Percentiles rank a stretch among this genome's conserved stretches.
phyloP scores from a whole-genome alignment of 2,888 invertebrate genomes.

The Pseudeuparius sepicola region DNA sequence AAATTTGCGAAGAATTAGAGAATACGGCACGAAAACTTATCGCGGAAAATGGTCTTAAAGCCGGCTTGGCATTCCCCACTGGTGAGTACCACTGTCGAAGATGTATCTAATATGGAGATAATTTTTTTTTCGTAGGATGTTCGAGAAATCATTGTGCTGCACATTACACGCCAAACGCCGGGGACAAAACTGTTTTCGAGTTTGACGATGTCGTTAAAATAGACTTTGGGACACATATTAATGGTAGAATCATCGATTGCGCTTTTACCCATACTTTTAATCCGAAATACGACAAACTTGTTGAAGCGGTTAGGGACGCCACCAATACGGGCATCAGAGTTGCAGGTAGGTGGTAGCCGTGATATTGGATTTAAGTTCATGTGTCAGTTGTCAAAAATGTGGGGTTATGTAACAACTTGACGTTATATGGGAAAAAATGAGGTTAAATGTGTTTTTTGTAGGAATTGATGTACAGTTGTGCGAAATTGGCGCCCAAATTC shows the following conservation, averaged over 20 bases:
- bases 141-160: conserved; percentile 99
- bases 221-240: conserved; percentile 97
- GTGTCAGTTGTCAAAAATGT: too few relatives aligned
- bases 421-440: neutral
- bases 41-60: conserved; percentile 88
- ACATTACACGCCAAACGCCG: conserved; percentile 98
- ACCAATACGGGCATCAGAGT: conserved; percentile 94
- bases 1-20: conserved; percentile 95
- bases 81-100: too few relatives aligned
- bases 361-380: too few relatives aligned
- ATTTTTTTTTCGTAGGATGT: conserved; percentile 15
- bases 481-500: conserved; percentile 93
- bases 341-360: conserved; percentile 28
- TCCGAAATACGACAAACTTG: conserved; percentile 86
- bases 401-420: too few relatives aligned
- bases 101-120: conserved; percentile 17
- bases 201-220: conserved; percentile 98
- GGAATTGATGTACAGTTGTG: conserved; percentile 90
- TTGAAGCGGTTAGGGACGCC: conserved; percentile 94
- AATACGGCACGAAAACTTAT: conserved; percentile 84
- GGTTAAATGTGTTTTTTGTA: conserved; percentile 8
- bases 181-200: conserved; percentile 84
- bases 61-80: conserved; percentile 84
- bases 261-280: conserved; percentile 97
- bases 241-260: conserved; percentile 97